Evolutionary conservation across 2,888 invertebrate genomes (phyloP).

Genomic region (Heliconius charithonia): DNA sequence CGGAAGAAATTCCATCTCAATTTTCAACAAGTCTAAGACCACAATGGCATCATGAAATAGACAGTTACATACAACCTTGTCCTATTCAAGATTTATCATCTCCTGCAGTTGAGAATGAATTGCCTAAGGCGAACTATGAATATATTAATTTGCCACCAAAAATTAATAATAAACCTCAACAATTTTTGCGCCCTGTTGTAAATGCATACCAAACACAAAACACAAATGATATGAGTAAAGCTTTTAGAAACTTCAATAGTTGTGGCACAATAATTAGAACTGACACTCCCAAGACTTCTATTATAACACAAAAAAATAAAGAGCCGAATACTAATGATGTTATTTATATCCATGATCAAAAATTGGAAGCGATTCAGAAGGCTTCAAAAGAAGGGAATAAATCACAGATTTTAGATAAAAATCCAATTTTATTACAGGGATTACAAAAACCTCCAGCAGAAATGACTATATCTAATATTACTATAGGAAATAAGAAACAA

Average conservation of each 20-base stretch:
- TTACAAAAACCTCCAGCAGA: constrained; percentile 1
- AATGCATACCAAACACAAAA: not conserved
- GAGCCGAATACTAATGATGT: not conserved
- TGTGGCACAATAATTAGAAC: not conserved
- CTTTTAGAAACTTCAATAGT: not conserved
- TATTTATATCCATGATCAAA: not conserved
- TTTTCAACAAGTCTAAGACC: not conserved
- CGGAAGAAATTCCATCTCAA: not conserved
- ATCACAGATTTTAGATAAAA: not conserved
- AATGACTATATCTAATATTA: not conserved
- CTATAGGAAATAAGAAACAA: not conserved
- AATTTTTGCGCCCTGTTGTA: not conserved
- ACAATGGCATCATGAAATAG: not conserved
- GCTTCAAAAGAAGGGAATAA: not conserved
- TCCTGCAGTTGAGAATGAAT: not conserved
- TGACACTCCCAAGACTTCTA: not conserved
- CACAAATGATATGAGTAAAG: not conserved
- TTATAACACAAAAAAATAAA: not conserved
- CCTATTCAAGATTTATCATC: not conserved
- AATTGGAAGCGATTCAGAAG: not conserved
- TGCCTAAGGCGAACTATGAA: too few relatives aligned
- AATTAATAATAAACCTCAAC: not conserved
- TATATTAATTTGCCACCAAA: not conserved
- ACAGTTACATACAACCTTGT: not conserved
- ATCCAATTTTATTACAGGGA: not conserved